These are phyloP conservation scores for Panopea generosa DNA, from an alignment of 2,888 invertebrate genomes.

Conservation along the genomic window DNA sequence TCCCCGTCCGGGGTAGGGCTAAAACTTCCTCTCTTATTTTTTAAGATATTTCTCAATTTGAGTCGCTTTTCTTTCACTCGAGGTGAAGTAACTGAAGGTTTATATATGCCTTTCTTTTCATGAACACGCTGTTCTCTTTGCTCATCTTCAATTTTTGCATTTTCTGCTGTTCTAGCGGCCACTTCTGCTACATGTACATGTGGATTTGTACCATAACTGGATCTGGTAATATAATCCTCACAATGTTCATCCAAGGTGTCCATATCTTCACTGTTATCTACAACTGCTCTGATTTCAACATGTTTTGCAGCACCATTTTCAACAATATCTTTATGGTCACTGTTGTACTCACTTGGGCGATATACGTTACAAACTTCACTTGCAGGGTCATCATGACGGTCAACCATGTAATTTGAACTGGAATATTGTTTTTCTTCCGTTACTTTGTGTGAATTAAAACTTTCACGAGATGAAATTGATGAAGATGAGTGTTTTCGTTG, in stretches of 20 bases:
- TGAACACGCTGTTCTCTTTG: slow-evolving; percentile 16
- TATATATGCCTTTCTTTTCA: slow-evolving; percentile 39
- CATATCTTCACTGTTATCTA: no score
- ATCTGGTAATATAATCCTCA: not conserved
- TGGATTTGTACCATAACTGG: not conserved
- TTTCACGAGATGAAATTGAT: slow-evolving; percentile 29
- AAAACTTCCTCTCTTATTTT: slow-evolving; percentile 64
- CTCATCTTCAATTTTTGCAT: not conserved
- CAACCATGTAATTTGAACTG: no score
- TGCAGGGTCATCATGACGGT: no score
- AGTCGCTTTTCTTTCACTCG: slow-evolving; percentile 57
- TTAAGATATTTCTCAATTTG: slow-evolving; percentile 61
- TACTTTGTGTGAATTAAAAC: slow-evolving; percentile 14
- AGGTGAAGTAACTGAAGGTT: slow-evolving; percentile 50
- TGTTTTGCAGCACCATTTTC: not conserved
- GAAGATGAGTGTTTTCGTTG: slow-evolving; percentile 36
- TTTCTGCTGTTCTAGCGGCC: not conserved
- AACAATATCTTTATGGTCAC: not conserved
- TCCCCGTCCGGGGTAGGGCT: slow-evolving; percentile 34
- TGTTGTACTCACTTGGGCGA: no score
- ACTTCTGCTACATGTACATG: no score
- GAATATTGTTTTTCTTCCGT: no score
- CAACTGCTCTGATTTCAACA: no score
- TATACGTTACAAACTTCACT: no score
- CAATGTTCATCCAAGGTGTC: no score